Evolutionary conservation across 2,797 vertebrate genomes (phyloP), one percentile per base, ranked within the genome.

Genomic region (Anabacerthia variegaticeps): DNA sequence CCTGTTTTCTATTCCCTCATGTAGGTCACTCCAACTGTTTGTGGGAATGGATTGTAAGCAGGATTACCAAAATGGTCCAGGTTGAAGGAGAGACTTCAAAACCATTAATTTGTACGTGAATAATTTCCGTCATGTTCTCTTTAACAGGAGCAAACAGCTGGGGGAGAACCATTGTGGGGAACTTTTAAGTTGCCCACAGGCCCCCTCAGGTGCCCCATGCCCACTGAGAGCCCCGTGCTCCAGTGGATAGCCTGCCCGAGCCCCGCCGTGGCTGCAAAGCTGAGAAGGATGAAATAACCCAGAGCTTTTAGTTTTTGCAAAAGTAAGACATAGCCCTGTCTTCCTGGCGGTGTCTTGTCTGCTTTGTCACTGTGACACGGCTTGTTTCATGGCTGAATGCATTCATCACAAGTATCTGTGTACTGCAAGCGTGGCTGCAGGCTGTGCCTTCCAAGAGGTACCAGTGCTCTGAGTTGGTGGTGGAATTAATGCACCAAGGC

Each of bases 361-460:
- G 74, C 92, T 84, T 88, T 95, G 76, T 86, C 46, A 48, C 88
- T 79, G 74, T 84, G 71, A 79, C 88, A 73, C 77, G 39, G 52
- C 75, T 66, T 71, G 84, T 95, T 92, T 93, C 88, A 59, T 48
- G 82, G 43, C 7, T 93, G 85, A 92, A n/a, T 2, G 12, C 28
- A 66, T 78, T 80, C 76, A 91, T 89, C 87, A 66, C 91, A 52
- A 71, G 52, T 92, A 79, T 46, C 76, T 62, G 63, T 95, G 90
- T 94, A 86, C 67, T 58, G 84, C 49, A 19, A 84, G 63, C 1
- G 0, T 90, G 92, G 46, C 83, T 92, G 51, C 76, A 59, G 94
- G 88, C 76, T 74, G 30, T 84, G 36, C 76, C 63, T 89, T 73
- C 87, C 23, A 21, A 43, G 72, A 43, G 0, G 0, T 32, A 7